Evolutionary conservation across 2,797 vertebrate genomes (phyloP).

Genomic region (Sebastes glaucus): DNA sequence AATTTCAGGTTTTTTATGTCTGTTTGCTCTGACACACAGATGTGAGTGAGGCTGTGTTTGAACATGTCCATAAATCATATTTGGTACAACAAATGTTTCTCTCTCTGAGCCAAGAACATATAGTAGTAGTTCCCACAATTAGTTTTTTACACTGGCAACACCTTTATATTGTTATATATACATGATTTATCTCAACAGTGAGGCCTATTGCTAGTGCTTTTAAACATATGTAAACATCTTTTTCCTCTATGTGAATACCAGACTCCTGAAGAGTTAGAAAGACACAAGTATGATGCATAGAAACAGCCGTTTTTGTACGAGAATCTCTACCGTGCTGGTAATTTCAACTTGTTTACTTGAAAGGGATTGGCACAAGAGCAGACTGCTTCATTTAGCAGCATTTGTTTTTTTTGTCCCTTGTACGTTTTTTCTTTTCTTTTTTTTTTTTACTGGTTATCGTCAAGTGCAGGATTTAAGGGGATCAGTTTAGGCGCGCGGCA

Average conservation of each 20-base stretch:
- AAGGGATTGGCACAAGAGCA: background rate
- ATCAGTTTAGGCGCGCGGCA: conserved; percentile 55
- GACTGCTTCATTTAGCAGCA: background rate
- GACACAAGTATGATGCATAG: background rate
- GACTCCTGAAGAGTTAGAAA: background rate
- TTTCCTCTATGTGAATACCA: background rate
- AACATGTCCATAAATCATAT: conserved; percentile 69
- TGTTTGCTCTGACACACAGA: conserved; percentile 55
- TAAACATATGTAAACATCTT: background rate
- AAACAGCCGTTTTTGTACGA: background rate
- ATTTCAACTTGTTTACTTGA: background rate
- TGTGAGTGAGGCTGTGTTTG: conserved; percentile 63
- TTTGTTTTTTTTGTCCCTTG: background rate
- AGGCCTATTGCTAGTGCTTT: background rate
- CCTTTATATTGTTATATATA: background rate
- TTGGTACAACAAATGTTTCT: conserved; percentile 19
- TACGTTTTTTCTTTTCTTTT: background rate
- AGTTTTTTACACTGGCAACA: background rate
- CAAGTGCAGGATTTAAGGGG: conserved; percentile 53
- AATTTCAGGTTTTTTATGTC: conserved; percentile 72
- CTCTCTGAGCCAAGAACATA: conserved; percentile 22
- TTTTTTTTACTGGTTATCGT: conserved; percentile 26
- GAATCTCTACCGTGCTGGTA: background rate
- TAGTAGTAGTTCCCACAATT: conserved; percentile 24
- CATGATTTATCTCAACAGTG: background rate